A percentile compares a stretch with the other conserved stretches of the same genome.
Evolutionary conservation across 2,113 vertebrate species (phyloP).

Genomic region (Chaetura pelagica): DNA sequence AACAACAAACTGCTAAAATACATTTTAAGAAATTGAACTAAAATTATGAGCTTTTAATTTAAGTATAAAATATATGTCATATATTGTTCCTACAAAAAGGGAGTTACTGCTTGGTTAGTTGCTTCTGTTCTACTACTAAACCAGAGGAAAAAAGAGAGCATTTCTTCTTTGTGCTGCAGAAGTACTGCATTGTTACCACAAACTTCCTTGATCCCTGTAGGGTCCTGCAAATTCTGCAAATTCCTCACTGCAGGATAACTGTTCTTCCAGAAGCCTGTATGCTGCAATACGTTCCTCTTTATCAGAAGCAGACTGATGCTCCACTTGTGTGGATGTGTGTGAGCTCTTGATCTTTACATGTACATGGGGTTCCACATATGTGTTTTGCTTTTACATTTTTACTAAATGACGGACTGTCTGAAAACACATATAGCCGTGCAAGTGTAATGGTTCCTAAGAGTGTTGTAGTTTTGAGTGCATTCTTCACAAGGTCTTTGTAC

Average conservation of each 20-base stretch:
- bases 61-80: not conserved
- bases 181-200: not conserved
- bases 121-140: not conserved
- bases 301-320: conserved; percentile 4
- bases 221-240: conserved; percentile 60
- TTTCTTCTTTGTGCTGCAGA: conserved; percentile 1
- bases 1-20: not conserved
- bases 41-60: not conserved
- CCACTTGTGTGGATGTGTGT: not conserved
- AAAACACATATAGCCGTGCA: not conserved
- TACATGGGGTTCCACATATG: not conserved
- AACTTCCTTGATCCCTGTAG: conserved; percentile 41
- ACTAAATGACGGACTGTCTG: not conserved
- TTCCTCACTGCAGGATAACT: conserved; percentile 48
- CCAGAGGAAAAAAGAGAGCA: not conserved
- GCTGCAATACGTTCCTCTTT: not conserved
- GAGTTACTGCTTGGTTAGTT: not conserved
- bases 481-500: not conserved
- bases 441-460: not conserved
- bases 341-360: conserved; percentile 4
- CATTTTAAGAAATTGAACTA: not conserved
- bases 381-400: conserved; percentile 24
- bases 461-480: rapidly evolving
- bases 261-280: not conserved
- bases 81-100: not conserved